These are phyloP conservation scores for Lysiphlebus fabarum DNA, from an alignment of 1,140 invertebrate genomes.

Conservation along the genomic window DNA sequence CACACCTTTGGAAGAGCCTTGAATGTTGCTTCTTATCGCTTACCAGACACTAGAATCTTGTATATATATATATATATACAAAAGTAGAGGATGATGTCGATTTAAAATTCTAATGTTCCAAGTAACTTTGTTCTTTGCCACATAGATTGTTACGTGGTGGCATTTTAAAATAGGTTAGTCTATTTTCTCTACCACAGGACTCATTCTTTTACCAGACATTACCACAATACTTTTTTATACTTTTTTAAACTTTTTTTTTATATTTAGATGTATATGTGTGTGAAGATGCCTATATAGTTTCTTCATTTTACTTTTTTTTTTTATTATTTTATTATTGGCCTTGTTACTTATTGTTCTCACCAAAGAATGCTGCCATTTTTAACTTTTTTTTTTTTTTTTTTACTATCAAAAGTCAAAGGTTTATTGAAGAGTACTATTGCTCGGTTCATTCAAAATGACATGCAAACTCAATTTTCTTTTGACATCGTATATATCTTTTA, in stretches of 20 bases:
- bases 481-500: constrained; percentile 1
- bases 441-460: constrained; percentile 10
- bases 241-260: constrained; percentile 12
- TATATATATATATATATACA: background rate
- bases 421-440: constrained; percentile 1
- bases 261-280: background rate
- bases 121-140: constrained; percentile 26
- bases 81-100: constrained; percentile 19
- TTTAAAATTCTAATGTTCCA: constrained; percentile 25
- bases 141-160: constrained; percentile 23
- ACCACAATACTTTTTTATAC: constrained; percentile 6
- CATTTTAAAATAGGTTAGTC: constrained; percentile 25
- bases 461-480: constrained; percentile 21
- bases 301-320: background rate
- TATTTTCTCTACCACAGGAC: constrained; percentile 18
- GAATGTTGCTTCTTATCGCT: constrained; percentile 12
- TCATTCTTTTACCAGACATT: constrained; percentile 14
- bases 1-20: background rate
- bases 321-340: too few species aligned
- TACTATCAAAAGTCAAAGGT: constrained; percentile 1
- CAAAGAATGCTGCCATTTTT: background rate
- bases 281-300: background rate
- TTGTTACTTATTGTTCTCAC: background rate
- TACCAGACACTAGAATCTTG: constrained; percentile 1
- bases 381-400: background rate